Conservation (phyloP, 2,888 invertebrate genomes). For the Pachymerium ferrugineum region DNA sequence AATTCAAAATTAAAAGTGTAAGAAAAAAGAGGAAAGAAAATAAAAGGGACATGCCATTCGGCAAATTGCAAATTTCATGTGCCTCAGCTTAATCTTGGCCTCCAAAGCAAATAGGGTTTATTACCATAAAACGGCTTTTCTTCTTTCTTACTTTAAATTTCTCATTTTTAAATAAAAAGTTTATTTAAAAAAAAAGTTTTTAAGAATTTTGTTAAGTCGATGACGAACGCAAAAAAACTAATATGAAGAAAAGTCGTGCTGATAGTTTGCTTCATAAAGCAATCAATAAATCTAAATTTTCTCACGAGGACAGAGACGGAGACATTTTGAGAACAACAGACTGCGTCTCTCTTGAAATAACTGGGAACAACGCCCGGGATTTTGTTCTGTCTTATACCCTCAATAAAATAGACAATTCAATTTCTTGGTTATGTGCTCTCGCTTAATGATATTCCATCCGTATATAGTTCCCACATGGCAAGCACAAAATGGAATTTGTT, state of each 20-base stretch:
- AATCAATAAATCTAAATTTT: conserved; percentile 27
- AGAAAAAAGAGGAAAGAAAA: conserved; percentile 6
- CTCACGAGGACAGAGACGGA: conserved; percentile 9
- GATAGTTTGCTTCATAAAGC: conserved; percentile 12
- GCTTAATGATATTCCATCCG: conserved; percentile 24
- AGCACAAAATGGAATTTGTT: conserved; percentile 16
- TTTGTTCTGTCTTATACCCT: conserved; percentile 16
- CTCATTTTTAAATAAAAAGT: neutral
- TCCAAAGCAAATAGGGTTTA: neutral
- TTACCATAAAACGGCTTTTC: neutral
- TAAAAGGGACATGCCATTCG: neutral
- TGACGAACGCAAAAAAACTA: neutral
- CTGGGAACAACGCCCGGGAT: conserved; percentile 15
- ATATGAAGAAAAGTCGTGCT: conserved; percentile 2
- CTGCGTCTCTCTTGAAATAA: conserved; percentile 24
- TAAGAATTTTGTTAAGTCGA: conserved; percentile 15
- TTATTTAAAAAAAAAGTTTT: neutral
- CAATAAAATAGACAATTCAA: conserved; percentile 27
- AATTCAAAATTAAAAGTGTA: conserved; percentile 26
- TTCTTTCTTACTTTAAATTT: neutral
- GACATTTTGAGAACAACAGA: conserved; percentile 22
- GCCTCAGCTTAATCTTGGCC: neutral
- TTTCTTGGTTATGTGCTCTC: conserved; percentile 27
- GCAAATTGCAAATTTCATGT: conserved; percentile 22
- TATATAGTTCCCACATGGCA: conserved; percentile 25